These are phyloP conservation scores for Nixonia krombeini DNA, from an alignment of 1,140 invertebrate species.

Conservation along the genomic window DNA sequence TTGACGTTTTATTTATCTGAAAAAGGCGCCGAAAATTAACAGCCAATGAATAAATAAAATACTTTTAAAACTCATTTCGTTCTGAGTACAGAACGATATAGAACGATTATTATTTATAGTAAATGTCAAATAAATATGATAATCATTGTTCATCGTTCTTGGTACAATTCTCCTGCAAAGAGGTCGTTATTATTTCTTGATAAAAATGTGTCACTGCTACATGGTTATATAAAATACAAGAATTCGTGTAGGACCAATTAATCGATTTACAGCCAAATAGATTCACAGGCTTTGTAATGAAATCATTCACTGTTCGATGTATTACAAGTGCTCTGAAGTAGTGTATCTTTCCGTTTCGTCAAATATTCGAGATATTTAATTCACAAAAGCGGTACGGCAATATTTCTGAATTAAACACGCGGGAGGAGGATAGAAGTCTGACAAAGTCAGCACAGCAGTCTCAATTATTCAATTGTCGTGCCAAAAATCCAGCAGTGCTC, in stretches of 20 bases:
- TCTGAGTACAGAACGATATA: no score
- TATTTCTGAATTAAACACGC: slow-evolving; percentile 4
- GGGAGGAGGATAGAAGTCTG: not conserved
- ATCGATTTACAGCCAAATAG: no score
- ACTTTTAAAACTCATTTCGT: no score
- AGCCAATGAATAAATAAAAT: slow-evolving; percentile 21
- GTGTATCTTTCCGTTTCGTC: slow-evolving; percentile 3
- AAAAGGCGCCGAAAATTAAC: no score
- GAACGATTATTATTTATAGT: no score
- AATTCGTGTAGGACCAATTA: no score
- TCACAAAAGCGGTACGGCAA: not conserved
- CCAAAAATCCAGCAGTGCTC: not conserved
- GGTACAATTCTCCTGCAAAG: no score
- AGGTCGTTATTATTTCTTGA: no score
- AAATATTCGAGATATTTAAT: slow-evolving; percentile 11
- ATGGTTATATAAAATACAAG: no score
- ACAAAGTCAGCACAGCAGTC: not conserved
- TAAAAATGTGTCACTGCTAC: no score
- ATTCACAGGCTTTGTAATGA: slow-evolving; percentile 9
- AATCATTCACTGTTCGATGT: slow-evolving; percentile 2
- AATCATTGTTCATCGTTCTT: no score
- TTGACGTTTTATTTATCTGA: slow-evolving; percentile 37
- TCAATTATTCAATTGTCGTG: not conserved
- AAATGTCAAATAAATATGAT: no score
- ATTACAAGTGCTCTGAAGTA: slow-evolving; percentile 11